Conservation (phyloP, 2,797 vertebrate species). For the Enteromius unitaeniatus region DNA sequence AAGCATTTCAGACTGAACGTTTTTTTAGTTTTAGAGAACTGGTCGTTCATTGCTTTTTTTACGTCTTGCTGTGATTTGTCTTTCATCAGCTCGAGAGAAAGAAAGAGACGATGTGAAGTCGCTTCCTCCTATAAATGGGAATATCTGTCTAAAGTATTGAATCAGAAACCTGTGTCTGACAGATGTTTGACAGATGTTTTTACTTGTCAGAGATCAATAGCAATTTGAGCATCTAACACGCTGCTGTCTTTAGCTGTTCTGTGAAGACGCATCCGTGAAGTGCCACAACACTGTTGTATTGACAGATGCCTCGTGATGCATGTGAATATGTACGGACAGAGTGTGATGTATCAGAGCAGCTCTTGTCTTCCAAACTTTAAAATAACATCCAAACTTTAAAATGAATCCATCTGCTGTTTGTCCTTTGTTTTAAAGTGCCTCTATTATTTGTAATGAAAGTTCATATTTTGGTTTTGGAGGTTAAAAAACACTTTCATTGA, state of each 20-base stretch:
- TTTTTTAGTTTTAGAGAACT: not conserved
- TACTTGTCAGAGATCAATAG: conserved; percentile 37
- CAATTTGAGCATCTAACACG: conserved; percentile 33
- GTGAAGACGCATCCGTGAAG: not conserved
- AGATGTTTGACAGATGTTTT: not conserved
- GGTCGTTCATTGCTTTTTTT: not conserved
- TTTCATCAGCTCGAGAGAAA: conserved; percentile 3
- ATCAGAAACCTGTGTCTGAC: conserved; percentile 32
- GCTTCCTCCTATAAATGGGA: conserved; percentile 27
- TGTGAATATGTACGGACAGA: not conserved
- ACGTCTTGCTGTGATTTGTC: not conserved
- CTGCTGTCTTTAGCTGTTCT: not conserved
- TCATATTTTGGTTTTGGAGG: too few relatives aligned
- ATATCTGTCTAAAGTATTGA: conserved; percentile 24
- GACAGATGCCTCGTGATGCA: not conserved
- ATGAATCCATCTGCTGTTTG: not conserved
- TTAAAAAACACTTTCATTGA: too few relatives aligned
- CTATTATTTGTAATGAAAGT: too few relatives aligned
- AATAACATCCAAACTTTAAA: not conserved
- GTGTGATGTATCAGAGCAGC: not conserved
- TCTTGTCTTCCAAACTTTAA: not conserved
- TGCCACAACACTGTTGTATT: not conserved
- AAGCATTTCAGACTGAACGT: not conserved
- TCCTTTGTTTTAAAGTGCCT: too few relatives aligned
- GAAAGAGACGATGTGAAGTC: conserved; percentile 17